Conservation (phyloP, 1,140 invertebrate genomes). For the Andricus grossulariae region DNA sequence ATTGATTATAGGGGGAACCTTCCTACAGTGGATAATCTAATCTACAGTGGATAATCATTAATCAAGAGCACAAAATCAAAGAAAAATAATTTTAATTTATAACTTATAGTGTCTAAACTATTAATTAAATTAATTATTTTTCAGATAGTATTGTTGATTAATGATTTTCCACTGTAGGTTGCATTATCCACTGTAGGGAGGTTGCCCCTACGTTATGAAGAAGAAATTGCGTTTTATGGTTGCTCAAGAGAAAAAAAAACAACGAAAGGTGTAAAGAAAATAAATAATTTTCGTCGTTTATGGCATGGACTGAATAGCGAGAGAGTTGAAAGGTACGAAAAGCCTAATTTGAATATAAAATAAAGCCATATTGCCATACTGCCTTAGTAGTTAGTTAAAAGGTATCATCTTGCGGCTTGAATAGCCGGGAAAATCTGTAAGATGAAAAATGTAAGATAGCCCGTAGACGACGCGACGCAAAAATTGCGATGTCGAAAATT, state of each 20-base stretch:
- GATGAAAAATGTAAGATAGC: not conserved
- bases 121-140: not conserved
- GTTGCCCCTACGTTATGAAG: not conserved
- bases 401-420: slow-evolving; percentile 40
- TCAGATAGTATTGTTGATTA: too few species aligned
- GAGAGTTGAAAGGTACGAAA: not conserved
- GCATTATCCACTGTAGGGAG: too few species aligned
- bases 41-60: too few species aligned
- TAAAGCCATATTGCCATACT: slow-evolving; percentile 68
- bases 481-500: slow-evolving; percentile 20
- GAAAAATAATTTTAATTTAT: too few species aligned
- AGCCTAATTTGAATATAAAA: slow-evolving; percentile 44
- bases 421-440: slow-evolving; percentile 34
- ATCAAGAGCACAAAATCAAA: too few species aligned
- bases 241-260: slow-evolving; percentile 18
- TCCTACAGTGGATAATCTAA: too few species aligned
- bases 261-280: not conserved
- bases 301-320: not conserved
- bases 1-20: too few species aligned
- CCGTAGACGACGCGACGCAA: not conserved
- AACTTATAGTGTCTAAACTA: too few species aligned
- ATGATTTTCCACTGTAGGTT: too few species aligned
- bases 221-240: not conserved
- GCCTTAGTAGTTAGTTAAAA: slow-evolving; percentile 69
- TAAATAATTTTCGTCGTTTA: not conserved